Base-by-base conservation (phyloP, 2,113 vertebrate species). In the Rattus rattus region DNA sequence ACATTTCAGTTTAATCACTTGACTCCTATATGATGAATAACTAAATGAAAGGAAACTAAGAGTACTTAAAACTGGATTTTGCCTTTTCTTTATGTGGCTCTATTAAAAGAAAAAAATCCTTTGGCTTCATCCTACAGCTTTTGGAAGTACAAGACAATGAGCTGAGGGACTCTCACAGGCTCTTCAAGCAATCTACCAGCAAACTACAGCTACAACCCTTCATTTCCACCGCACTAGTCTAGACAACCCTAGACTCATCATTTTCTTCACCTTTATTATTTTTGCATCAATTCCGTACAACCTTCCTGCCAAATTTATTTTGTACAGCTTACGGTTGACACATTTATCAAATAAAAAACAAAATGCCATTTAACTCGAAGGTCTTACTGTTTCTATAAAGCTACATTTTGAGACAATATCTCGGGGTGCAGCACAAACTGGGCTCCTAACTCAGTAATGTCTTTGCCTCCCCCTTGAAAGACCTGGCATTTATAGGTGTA, bases 341-440 rank as follows among this genome's bases (percentile, higher is more conserved):
- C 30, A 88, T 76, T 81, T 92, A 52, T 52, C 56, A 90, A 92
- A 92, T 87, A 91, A 80, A 95, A 80, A 77, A 61, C 39, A 91
- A 33, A 22, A 77, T 80, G 13, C 7, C 30, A 52, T 93, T 91
- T 96, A 61, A 95, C 83, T 90, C 79, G 49, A 95, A 84, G 76
- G 75, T 79, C 36, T 70, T 63, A 70, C 75, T 89, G 72, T 94
- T 91, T 87, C 76, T 79, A 75, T 63, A 61, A 39, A 89, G 56
- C 28, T 96, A 85, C 93, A 19, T 91, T 91, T 52, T 80, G 22
- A 67, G 33, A 91, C 33, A n/a, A 14, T 4, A 52, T 52, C 89
- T 52, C 22, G 26, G 13, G n/a, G 26, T n/a, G 5, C 54, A 49
- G 33, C 30, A 20, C 14, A 91, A 49, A 49, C 61, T 54, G 24